Base-by-base conservation (phyloP, 2,113 vertebrate species). In the Monarcha castaneiventris region DNA sequence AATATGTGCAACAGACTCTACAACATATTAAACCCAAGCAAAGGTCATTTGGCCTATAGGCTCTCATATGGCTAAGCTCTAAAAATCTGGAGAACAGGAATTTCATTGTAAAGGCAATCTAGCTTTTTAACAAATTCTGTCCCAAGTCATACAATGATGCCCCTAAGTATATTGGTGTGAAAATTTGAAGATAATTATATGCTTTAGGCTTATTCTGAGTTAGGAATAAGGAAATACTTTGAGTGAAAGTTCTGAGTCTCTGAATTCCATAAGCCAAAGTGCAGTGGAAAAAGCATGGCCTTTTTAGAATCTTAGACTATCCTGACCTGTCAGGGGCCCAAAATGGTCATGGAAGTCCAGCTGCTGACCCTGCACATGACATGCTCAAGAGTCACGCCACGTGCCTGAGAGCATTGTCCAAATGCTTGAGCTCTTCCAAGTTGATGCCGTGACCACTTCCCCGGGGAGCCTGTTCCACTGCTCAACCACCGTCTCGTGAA, bases 321-420 rank as follows among this genome's bases (percentile, higher is more conserved):
- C 17, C 26, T 37, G 32, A 64, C 3, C 15, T 64, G 59, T 14
- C 64, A 43, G 32, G 11, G 17, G 41, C 20, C 20, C 6, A 26
- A 11, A 41, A n/a, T 0, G 1, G 43, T 27, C 41, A 43, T 4
- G 25, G 11, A 88, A 56, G 49, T 41, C 7, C 26, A 56, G 8
- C 30, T 64, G 13, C 30, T 72, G 25, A n/a, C 6, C 9, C 20
- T 48, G 25, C 20, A 55, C 16, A 20, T 54, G 30, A 20, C 16
- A 21, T 11, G 7, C 16, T 17, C 25, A n/a, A n/a, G 41, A n/a
- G 14, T 30, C 16, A 29, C 32, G 13, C 10, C n/a, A n/a, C 3
- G 6, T 55, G 3, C 13, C 74, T 48, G 25, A 55, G 41, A 48
- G 13, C 27, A 17, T n/a, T 48, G 8, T 18, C 13, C 41, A 63